phyloP scores from a whole-genome alignment of 1,140 invertebrate species.

The Centruroides sculpturatus region DNA sequence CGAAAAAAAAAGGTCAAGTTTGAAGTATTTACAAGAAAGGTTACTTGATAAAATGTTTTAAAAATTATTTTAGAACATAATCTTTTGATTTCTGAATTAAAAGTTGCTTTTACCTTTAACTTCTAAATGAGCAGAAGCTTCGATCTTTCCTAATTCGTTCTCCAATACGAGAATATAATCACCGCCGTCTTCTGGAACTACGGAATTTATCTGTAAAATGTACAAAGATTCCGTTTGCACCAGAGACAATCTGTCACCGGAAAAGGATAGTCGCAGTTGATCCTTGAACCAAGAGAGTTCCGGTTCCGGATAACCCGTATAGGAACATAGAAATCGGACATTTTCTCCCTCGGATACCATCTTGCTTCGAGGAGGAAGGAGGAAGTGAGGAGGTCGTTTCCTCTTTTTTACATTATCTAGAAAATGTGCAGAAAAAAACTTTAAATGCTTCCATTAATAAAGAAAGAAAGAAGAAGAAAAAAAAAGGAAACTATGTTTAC shows the following conservation, averaged over 20 bases:
- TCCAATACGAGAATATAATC: constrained; percentile 11
- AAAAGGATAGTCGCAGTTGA: neutral
- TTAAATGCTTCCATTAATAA: no score
- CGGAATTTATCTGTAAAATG: neutral
- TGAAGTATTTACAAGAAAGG: no score
- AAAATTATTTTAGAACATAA: no score
- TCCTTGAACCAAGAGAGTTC: constrained; percentile 21
- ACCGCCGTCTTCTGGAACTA: neutral
- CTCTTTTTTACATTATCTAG: neutral
- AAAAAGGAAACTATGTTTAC: neutral
- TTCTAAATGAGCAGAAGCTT: constrained; percentile 28
- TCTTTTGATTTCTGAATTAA: no score
- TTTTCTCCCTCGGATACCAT: constrained; percentile 68
- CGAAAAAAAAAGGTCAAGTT: neutral
- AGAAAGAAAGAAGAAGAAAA: neutral
- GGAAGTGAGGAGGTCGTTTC: constrained; percentile 38
- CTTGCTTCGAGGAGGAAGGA: constrained; percentile 69
- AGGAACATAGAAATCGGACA: constrained; percentile 59
- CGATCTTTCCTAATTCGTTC: constrained; percentile 61
- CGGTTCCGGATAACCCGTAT: constrained; percentile 55
- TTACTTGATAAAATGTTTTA: no score
- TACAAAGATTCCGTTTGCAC: neutral
- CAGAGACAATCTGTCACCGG: neutral
- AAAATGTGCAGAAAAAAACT: neutral
- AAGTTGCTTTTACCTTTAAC: neutral